These are phyloP conservation scores for Aramus guarauna DNA, from an alignment of 2,113 vertebrate genomes.

Conservation along the genomic window DNA sequence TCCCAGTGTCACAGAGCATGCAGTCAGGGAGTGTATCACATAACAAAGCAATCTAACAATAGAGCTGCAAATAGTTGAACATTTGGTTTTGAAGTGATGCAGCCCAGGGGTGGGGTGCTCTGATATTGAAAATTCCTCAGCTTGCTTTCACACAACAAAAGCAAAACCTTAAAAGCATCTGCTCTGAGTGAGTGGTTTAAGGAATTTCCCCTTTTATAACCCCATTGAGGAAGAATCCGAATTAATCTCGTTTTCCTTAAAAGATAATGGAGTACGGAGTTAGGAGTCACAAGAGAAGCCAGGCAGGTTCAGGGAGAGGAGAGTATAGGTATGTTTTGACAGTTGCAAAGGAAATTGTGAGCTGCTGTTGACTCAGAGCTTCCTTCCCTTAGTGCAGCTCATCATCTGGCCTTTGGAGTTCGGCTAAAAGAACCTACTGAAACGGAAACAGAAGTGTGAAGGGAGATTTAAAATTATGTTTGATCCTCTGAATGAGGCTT, in stretches of 20 bases:
- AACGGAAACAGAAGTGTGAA: neutral
- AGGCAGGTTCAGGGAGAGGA: neutral
- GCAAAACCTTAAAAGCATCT: neutral
- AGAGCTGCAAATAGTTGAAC: slow-evolving; percentile 6
- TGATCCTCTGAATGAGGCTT: neutral
- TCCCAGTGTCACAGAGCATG: neutral
- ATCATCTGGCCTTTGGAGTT: neutral
- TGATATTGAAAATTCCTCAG: slow-evolving; percentile 21
- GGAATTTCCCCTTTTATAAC: neutral
- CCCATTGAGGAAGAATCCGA: neutral
- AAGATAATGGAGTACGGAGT: neutral
- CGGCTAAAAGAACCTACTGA: neutral
- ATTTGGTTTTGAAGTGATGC: slow-evolving; percentile 32
- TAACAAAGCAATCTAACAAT: slow-evolving; percentile 36
- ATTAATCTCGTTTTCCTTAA: neutral
- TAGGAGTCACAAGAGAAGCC: neutral
- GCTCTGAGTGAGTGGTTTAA: neutral
- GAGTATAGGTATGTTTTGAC: neutral
- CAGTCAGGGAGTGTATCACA: neutral
- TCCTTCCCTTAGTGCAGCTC: neutral
- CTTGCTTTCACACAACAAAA: neutral
- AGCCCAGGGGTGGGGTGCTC: neutral
- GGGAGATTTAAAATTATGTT: neutral
- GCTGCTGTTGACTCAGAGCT: neutral
- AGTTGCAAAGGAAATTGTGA: neutral